These are phyloP conservation scores for Apamea sordens DNA, from an alignment of 2,888 invertebrate genomes.

Conservation along the genomic window DNA sequence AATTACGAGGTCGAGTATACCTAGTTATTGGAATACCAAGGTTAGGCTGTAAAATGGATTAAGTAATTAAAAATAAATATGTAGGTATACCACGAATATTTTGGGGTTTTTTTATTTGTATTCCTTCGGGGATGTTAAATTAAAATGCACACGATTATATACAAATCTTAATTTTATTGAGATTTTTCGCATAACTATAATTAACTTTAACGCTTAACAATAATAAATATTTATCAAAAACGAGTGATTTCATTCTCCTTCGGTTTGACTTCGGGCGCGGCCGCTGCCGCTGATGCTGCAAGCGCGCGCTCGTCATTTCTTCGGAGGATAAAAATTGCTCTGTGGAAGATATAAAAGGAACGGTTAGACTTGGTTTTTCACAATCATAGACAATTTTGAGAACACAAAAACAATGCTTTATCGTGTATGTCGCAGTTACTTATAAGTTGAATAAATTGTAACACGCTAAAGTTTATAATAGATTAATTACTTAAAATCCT, in stretches of 20 bases:
- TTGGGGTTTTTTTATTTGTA: slow-evolving; percentile 13
- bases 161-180: slow-evolving; percentile 88
- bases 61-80: background rate
- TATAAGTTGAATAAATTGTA: background rate
- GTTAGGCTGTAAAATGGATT: background rate
- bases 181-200: slow-evolving; percentile 81
- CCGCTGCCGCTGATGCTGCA: slow-evolving; percentile 27
- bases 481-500: background rate
- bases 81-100: background rate
- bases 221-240: slow-evolving; percentile 83
- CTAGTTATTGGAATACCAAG: background rate
- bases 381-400: background rate
- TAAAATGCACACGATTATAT: slow-evolving; percentile 71
- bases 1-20: background rate
- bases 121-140: slow-evolving; percentile 23
- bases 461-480: background rate
- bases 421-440: background rate
- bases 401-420: background rate
- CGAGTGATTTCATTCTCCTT: slow-evolving; percentile 85
- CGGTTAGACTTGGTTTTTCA: background rate
- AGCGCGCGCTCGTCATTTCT: slow-evolving; percentile 73
- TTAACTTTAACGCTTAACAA: slow-evolving; percentile 76
- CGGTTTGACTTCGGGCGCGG: slow-evolving; percentile 70
- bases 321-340: slow-evolving; percentile 79
- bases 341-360: slow-evolving; percentile 68